Evolutionary conservation across 2,888 invertebrate species (phyloP).

Genomic region (Ichneumoninae sp.): DNA sequence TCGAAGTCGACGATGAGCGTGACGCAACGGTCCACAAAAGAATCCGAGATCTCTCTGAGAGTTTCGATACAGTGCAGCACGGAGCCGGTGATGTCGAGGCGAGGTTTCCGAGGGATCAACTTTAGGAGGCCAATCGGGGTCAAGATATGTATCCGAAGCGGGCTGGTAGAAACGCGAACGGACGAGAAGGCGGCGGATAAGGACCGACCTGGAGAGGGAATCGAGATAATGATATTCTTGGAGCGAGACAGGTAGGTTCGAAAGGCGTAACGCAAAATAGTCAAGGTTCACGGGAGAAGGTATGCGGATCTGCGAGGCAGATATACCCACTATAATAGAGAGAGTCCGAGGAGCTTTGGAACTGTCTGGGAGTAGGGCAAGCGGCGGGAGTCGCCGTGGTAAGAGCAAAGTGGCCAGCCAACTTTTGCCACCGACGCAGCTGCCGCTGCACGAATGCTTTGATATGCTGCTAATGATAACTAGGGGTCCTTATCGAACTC

Average conservation of each 20-base stretch:
- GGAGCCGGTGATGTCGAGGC: neutral
- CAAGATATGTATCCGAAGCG: constrained; percentile 42
- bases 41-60: neutral
- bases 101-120: constrained; percentile 2
- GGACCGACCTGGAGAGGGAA: constrained; percentile 48
- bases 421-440: constrained; percentile 18
- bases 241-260: constrained; percentile 56
- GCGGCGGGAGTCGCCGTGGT: constrained; percentile 34
- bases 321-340: constrained; percentile 69
- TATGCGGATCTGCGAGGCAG: constrained; percentile 77
- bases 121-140: constrained; percentile 13
- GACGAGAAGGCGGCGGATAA: constrained; percentile 52
- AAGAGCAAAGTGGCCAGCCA: constrained; percentile 30
- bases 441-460: constrained; percentile 37
- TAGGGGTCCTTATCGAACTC: neutral
- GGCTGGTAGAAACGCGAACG: constrained; percentile 9
- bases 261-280: constrained; percentile 70
- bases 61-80: neutral
- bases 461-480: constrained; percentile 20
- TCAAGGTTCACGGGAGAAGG: constrained; percentile 78
- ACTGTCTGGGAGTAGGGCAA: constrained; percentile 1
- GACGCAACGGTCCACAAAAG: neutral
- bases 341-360: constrained; percentile 29
- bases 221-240: constrained; percentile 36
- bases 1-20: neutral